Base-by-base conservation (phyloP, 2,888 invertebrate species). In the Liodrosophila aerea region DNA sequence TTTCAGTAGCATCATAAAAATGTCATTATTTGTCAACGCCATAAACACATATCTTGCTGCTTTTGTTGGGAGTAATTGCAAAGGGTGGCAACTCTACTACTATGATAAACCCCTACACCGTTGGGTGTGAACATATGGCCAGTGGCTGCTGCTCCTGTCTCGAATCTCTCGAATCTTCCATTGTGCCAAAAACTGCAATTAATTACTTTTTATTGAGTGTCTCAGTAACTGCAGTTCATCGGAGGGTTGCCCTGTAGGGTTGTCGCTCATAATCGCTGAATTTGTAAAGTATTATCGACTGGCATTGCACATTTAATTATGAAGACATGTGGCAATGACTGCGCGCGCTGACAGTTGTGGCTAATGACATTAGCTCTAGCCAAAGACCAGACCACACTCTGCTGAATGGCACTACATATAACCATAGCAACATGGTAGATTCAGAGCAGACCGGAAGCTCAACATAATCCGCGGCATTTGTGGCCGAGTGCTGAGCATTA, bases 11-110 rank as follows among this genome's bases (percentile, higher is more conserved):
- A 51, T 73, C 64, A 80, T 84, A 70, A 74, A 85, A 84, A 73
- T 67, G 62, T 59, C 73, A 80, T 84, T 85, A 82, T 82, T 82
- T 82, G 85, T 82, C 85, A 82, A 76, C 76, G 85, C 80, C 83
- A 78, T 66, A 60, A 66, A 64, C 74, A 64, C 68, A 66, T 54
- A 64, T 45, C 44, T 49, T 37, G 61, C 12, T 8, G 16, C 13
- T 52, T 36, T 43, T 33, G 5, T 2, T 2, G 11, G 5, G 8
- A 5, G 22, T 22, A 22, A 22, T 22, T 22, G 22, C 22, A 5
- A 2, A 18, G 59, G 60, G 41, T 69, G 60, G 65, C 71, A 54
- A 61, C 70, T 9, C 68, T 64, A 12, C 11, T 7, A 16, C 22
- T 4, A 29, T 11, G 11, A 18, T 11, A 45, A 40, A 2, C 11